Percentiles rank a stretch among this genome's conserved stretches.
phyloP scores from a whole-genome alignment of 2,797 vertebrate genomes.

The Pipistrellus pipistrellus region DNA sequence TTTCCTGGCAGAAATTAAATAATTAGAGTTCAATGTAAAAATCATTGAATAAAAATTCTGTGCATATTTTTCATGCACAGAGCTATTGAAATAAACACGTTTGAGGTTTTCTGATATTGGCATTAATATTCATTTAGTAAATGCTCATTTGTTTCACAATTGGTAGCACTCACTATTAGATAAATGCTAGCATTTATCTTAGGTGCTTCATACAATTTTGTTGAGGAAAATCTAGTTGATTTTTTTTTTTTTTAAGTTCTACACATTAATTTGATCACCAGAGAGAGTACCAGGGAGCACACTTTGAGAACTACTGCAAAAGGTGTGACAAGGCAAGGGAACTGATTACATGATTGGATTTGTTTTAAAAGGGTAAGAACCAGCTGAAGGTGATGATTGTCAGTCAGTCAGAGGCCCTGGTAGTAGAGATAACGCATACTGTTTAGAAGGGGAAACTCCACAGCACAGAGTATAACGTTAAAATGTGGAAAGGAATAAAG shows the following conservation, averaged over 20 bases:
- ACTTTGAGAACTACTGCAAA: slow-evolving; percentile 18
- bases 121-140: slow-evolving; percentile 20
- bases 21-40: slow-evolving; percentile 42
- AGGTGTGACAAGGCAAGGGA: background rate
- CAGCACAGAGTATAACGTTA: background rate
- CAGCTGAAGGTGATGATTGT: background rate
- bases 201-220: slow-evolving; percentile 40
- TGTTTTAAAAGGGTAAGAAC: background rate
- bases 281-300: background rate
- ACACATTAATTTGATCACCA: background rate
- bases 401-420: background rate
- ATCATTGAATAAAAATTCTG: background rate
- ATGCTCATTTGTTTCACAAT: background rate
- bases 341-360: background rate
- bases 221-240: background rate
- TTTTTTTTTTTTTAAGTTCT: background rate
- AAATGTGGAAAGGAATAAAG: background rate
- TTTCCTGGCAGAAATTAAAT: background rate
- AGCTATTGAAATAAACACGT: background rate
- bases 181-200: background rate
- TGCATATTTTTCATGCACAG: background rate
- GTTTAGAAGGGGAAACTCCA: background rate
- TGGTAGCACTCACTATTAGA: background rate
- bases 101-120: slow-evolving; percentile 23
- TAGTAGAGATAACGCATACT: background rate